Percentiles rank a stretch among this genome's conserved stretches.
These are phyloP conservation scores for Hylaeus anthracinus DNA, from an alignment of 1,140 invertebrate species.

Conservation along the genomic window DNA sequence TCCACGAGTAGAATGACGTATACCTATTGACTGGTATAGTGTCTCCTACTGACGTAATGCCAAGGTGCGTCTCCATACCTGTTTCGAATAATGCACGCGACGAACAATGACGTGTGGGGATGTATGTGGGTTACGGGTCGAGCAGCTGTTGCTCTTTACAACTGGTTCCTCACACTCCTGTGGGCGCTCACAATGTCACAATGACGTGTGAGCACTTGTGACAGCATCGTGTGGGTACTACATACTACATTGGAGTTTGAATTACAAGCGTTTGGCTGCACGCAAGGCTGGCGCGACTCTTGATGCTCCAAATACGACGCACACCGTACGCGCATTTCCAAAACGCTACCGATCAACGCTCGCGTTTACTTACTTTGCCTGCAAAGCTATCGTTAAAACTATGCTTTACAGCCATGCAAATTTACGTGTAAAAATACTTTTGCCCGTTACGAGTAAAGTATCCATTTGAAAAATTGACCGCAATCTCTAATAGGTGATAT, in stretches of 20 bases:
- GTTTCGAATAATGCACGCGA: constrained; percentile 71
- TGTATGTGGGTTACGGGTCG: constrained; percentile 79
- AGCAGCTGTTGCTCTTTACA: constrained; percentile 77
- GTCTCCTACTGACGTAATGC: constrained; percentile 57
- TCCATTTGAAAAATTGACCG: too few relatives aligned
- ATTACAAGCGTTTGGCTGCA: constrained; percentile 77
- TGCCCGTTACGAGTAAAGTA: too few relatives aligned
- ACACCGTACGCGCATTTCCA: constrained; percentile 55
- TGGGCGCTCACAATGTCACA: constrained; percentile 77
- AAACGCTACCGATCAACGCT: constrained; percentile 18
- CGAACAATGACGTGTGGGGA: constrained; percentile 79
- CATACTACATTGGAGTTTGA: constrained; percentile 72
- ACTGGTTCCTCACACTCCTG: constrained; percentile 73
- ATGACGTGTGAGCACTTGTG: constrained; percentile 79
- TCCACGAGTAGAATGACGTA: constrained; percentile 58
- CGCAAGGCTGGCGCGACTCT: constrained; percentile 75
- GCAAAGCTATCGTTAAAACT: background rate
- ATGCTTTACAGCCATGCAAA: background rate
- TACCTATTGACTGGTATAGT: constrained; percentile 62
- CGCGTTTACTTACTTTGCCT: background rate
- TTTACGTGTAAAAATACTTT: too few relatives aligned
- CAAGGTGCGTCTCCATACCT: constrained; percentile 72
- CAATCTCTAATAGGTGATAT: too few relatives aligned
- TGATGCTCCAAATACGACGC: constrained; percentile 70
- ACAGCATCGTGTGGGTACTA: constrained; percentile 74